phyloP scores from a whole-genome alignment of 2,797 vertebrate genomes.

The Pristis pectinata region DNA sequence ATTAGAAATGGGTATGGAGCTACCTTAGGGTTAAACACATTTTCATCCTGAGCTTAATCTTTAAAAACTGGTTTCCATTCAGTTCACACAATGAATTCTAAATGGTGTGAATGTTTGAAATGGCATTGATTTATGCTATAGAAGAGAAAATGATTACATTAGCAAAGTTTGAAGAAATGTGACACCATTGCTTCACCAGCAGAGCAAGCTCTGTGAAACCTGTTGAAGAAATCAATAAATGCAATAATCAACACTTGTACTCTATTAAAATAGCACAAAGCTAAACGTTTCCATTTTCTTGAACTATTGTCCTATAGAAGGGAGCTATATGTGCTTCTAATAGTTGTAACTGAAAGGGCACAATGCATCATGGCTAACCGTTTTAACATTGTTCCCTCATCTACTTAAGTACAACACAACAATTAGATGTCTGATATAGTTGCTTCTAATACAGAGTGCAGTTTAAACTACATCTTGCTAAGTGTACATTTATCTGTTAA shows the following conservation, averaged over 20 bases:
- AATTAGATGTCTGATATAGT: not conserved
- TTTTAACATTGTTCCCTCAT: not conserved
- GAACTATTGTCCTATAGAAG: not conserved
- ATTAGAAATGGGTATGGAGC: not conserved
- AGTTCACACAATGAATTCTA: slow-evolving; percentile 7
- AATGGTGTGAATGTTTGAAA: slow-evolving; percentile 9
- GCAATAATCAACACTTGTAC: slow-evolving; percentile 23
- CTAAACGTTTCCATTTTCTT: not conserved
- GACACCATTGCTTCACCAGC: not conserved
- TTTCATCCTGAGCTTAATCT: not conserved
- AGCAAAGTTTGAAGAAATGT: slow-evolving; percentile 27
- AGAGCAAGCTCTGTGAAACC: not conserved
- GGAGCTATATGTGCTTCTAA: not conserved
- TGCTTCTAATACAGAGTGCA: not conserved
- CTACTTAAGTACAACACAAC: not conserved
- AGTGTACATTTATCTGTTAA: not conserved
- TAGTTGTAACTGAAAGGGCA: not conserved
- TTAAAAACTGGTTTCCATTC: not conserved
- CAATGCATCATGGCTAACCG: not conserved
- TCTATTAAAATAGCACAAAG: slow-evolving; percentile 34
- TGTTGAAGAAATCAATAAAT: slow-evolving; percentile 24
- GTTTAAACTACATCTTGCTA: not conserved
- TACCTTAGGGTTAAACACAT: not conserved
- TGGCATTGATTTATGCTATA: slow-evolving; percentile 3
- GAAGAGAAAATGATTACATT: slow-evolving; percentile 5